These are phyloP conservation scores for Euzophera pinguis DNA, from an alignment of 2,888 invertebrate species.

Conservation along the genomic window DNA sequence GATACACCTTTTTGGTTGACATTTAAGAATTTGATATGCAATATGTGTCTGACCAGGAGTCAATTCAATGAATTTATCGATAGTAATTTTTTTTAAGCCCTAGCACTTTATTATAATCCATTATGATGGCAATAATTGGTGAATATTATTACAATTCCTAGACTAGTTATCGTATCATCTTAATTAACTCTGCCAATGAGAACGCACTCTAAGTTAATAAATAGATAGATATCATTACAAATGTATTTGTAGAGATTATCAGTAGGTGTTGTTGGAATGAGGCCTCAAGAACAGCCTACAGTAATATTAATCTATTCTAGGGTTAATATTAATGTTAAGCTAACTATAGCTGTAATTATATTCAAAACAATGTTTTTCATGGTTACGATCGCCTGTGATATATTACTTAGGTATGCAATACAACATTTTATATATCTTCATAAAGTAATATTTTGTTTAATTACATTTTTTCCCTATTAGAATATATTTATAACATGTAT, in stretches of 20 bases:
- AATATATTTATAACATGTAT: no score
- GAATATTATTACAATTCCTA: constrained; percentile 62
- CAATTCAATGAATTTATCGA: neutral
- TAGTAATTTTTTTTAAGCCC: neutral
- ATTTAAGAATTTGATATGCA: no score
- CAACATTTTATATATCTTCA: no score
- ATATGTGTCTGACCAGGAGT: neutral
- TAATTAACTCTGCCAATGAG: constrained; percentile 43
- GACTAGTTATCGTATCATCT: constrained; percentile 44
- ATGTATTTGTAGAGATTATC: constrained; percentile 4
- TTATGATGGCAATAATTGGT: constrained; percentile 70
- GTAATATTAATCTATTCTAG: neutral
- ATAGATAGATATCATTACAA: constrained; percentile 8
- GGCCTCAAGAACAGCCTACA: neutral
- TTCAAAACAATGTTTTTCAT: no score
- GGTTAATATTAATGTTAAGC: neutral
- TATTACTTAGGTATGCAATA: no score
- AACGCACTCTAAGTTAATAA: constrained; percentile 4
- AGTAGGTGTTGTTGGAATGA: neutral
- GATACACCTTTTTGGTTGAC: no score
- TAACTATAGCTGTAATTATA: no score
- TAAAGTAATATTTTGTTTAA: no score
- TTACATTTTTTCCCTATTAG: no score
- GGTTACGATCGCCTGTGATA: no score
- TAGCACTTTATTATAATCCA: constrained; percentile 68